Base-by-base conservation (phyloP, 1,140 invertebrate species). In the Heliconius himera region DNA sequence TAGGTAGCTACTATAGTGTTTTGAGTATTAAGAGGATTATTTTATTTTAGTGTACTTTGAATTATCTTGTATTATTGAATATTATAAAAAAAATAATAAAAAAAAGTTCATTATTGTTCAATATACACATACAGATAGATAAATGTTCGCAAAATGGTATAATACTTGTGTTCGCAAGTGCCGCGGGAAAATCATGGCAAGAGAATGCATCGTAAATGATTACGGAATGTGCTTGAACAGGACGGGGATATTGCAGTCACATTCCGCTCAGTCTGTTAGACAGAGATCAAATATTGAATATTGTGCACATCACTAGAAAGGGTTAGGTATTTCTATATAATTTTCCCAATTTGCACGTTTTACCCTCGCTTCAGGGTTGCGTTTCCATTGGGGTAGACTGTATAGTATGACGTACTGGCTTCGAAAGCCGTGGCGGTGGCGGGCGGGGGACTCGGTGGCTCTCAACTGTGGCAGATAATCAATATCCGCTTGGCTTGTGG, bases 401-500 rank as follows among this genome's bases (percentile, higher is more conserved):
- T 73, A 85, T 82, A 87, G 85, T 93, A 88, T 83, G 86, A 85
- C 89, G 86, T 85, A 78, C 83, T 80, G 79, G 74, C 70, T 78
- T 79, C 73, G 54, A 70, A 79, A 70, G 51, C 73, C 74, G 60
- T 38, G 73, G 73, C 77, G 82, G 81, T 81, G 80, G 87, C 81
- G 82, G 80, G 88, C 81, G 89, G 88, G 91, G 90, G 85, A 83
- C 83, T 90, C 88, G 87, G 88, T 89, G 91, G 91, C 92, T 94
- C 92, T 94, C 93, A 93, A 93, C 93, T 93, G 90, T 94, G 93
- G 94, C 93, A 95, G 94, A 95, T 95, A 95, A 95, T 95, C 94
- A 95, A 95, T 95, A 95, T 95, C 94, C 94, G 94, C 94, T 94
- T 93, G 93, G 93, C 94, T 93, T 94, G 93, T 94, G 93, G 93